Evolutionary conservation across 2,113 vertebrate genomes (phyloP).

Genomic region (Casuarius casuarius): DNA sequence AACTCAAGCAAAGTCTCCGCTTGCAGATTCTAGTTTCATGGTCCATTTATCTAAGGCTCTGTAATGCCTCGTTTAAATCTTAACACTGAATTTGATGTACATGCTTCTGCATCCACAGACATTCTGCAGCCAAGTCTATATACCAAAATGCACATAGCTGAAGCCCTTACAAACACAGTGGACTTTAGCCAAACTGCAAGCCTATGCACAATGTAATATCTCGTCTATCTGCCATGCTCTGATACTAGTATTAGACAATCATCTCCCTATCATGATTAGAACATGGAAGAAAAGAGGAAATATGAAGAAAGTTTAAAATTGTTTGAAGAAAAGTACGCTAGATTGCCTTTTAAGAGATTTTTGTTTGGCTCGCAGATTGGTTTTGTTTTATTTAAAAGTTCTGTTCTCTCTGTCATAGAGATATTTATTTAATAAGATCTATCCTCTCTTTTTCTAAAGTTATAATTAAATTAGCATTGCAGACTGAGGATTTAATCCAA

Average conservation of each 20-base stretch:
- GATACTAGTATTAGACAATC: not conserved
- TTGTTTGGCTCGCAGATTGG: not conserved
- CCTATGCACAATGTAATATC: not conserved
- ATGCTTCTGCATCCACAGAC: not conserved
- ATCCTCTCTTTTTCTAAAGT: not conserved
- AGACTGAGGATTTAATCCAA: not conserved
- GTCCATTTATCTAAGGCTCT: not conserved
- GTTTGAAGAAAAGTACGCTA: not conserved
- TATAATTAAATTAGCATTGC: not conserved
- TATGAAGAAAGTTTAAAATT: not conserved
- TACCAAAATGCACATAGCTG: not conserved
- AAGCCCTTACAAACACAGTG: not conserved
- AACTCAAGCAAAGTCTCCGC: not conserved
- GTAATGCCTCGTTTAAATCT: accelerated
- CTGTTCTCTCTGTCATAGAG: not conserved
- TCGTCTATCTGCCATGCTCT: not conserved
- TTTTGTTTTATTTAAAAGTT: not conserved
- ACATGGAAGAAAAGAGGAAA: not conserved
- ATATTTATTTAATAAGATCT: not conserved
- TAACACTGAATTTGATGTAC: not conserved
- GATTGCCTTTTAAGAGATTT: not conserved
- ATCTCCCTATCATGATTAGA: not conserved
- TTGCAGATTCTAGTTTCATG: not conserved
- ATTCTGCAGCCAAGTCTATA: not conserved
- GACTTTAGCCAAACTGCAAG: not conserved